Percentiles rank a stretch among this genome's conserved stretches.
Conservation (phyloP, 2,113 vertebrate genomes). For the Diglossa brunneiventris region DNA sequence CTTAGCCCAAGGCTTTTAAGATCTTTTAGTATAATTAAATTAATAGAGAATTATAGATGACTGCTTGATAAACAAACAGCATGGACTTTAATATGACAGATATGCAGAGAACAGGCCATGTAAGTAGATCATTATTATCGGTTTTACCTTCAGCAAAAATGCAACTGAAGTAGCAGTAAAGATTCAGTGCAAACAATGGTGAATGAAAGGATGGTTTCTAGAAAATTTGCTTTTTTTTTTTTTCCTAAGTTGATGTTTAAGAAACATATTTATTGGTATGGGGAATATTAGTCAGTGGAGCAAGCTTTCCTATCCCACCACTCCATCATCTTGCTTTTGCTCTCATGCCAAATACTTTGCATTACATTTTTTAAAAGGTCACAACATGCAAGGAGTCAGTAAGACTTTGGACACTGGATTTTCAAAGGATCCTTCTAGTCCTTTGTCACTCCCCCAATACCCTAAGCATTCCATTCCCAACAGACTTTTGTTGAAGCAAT, state of each 20-base stretch:
- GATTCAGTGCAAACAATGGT: background rate
- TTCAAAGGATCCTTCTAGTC: background rate
- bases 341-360: background rate
- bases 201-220: background rate
- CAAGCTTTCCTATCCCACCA: background rate
- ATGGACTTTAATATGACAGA: conserved; percentile 88
- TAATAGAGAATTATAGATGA: conserved; percentile 96
- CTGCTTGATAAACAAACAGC: conserved; percentile 92
- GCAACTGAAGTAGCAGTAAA: conserved; percentile 19
- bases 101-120: conserved; percentile 79
- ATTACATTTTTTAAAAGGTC: background rate
- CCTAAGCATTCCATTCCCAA: background rate
- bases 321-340: background rate
- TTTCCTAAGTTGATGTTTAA: background rate
- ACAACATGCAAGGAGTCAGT: background rate
- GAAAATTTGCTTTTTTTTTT: background rate
- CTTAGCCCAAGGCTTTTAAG: conserved; percentile 96
- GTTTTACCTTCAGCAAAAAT: conserved; percentile 80
- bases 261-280: background rate
- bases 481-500: background rate
- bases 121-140: conserved; percentile 89
- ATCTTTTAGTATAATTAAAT: conserved; percentile 95
- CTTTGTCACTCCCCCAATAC: background rate
- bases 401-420: background rate
- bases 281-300: background rate